phyloP scores from a whole-genome alignment of 2,888 invertebrate genomes.

The Cyclophora albipunctata region DNA sequence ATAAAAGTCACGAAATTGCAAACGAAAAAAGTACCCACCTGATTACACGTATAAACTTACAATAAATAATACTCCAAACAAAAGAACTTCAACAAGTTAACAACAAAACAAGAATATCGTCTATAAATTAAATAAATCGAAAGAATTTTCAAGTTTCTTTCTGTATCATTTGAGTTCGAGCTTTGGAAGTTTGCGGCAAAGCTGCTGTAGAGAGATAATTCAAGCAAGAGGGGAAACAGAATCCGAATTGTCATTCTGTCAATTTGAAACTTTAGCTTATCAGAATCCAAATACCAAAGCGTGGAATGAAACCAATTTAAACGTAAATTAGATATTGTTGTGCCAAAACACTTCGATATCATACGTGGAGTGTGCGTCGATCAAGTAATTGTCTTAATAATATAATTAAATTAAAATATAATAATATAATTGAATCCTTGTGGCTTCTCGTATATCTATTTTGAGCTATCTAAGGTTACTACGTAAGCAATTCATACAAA shows the following conservation, averaged over 20 bases:
- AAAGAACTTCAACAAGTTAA: background rate
- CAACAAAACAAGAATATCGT: background rate
- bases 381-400: too few species aligned
- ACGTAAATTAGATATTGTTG: background rate
- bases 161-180: slow-evolving; percentile 3
- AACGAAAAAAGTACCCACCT: too few species aligned
- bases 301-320: slow-evolving; percentile 12
- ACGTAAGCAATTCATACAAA: too few species aligned
- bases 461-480: too few species aligned
- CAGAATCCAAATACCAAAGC: slow-evolving; percentile 16
- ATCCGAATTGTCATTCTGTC: slow-evolving; percentile 10
- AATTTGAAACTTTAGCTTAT: slow-evolving; percentile 19
- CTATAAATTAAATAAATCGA: background rate
- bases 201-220: slow-evolving; percentile 11
- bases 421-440: too few species aligned
- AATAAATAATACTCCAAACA: background rate
- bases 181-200: slow-evolving; percentile 14
- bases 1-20: too few species aligned
- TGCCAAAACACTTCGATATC: too few species aligned
- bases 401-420: too few species aligned
- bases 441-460: too few species aligned
- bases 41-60: background rate
- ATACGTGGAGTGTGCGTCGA: too few species aligned
- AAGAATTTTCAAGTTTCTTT: slow-evolving; percentile 7
- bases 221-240: slow-evolving; percentile 13